Conservation (phyloP, 2,888 invertebrate genomes). For the Clepsis dumicolana region DNA sequence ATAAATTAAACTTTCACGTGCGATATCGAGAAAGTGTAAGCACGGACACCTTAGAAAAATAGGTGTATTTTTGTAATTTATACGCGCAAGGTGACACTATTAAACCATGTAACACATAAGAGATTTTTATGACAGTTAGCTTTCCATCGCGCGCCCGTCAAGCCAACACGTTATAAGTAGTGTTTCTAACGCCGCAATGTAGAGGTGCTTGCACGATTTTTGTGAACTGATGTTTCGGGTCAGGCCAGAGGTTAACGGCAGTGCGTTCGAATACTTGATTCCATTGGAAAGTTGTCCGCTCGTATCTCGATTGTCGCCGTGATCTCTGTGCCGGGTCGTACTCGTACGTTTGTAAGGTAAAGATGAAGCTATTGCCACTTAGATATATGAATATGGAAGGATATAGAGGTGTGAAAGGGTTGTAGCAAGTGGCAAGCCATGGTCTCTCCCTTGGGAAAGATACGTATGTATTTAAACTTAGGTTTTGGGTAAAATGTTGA, state of each 20-base stretch:
- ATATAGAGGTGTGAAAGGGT: too few species aligned
- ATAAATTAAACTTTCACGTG: conserved; percentile 38
- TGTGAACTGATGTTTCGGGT: background rate
- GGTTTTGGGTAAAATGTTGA: too few species aligned
- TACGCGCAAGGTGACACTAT: conserved; percentile 26
- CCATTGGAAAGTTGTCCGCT: conserved; percentile 69
- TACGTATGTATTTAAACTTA: too few species aligned
- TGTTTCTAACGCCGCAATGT: background rate
- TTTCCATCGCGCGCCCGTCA: background rate
- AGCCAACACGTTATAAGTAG: background rate
- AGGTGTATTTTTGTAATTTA: conserved; percentile 27
- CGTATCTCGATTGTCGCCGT: conserved; percentile 56
- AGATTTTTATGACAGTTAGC: background rate
- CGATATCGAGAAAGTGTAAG: conserved; percentile 33
- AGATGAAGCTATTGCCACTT: conserved; percentile 31
- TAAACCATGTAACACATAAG: conserved; percentile 46
- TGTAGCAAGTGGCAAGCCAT: too few species aligned
- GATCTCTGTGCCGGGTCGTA: conserved; percentile 57
- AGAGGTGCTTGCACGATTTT: background rate
- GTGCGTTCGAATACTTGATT: conserved; percentile 18
- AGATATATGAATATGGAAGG: too few species aligned
- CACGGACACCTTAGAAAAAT: conserved; percentile 26
- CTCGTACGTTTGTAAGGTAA: conserved; percentile 49
- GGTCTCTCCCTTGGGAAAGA: too few species aligned
- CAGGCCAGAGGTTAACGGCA: conserved; percentile 55